Base-by-base conservation (phyloP, 1,140 invertebrate species). In the Scylla paramamosain region DNA sequence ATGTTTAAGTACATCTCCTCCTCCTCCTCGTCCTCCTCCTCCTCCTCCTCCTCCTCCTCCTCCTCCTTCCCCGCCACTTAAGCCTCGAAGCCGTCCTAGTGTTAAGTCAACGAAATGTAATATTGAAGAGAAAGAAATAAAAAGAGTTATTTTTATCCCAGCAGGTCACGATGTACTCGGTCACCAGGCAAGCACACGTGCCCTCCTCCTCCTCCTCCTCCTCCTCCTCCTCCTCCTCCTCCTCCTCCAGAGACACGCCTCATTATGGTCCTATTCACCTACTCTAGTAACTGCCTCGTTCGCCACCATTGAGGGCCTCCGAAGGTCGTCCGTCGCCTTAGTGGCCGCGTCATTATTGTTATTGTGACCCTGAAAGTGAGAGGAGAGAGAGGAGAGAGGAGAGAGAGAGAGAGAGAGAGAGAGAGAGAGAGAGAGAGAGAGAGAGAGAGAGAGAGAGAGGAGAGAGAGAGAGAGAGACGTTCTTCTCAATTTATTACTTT, bases 401-500 rank as follows among this genome's bases (percentile, higher is more conserved):
- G 39, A 87, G 4, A 8, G 86, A 87, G 29, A 29, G 86, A 84
- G 82, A 84, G 82, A 88, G 45, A 88, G 86, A 32, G 31, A 88
- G 86, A 39, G 86, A 25, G 86, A 31, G 86, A 32, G 45, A 88
- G 86, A 14, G 86, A 88, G 31, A 88, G 45, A 25, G 86, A 32
- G 86, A 88, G 31, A 88, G 31, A 39, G 86, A 88, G 86, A 88
- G 86, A 88, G 86, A 88, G 86, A 16, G n/a, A 32, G 31, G 86
- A 12, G 20, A 88, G 31, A 28, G n/a, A 84, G n/a, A 84, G n/a
- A 28, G 83, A 29, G 28, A 29, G 28, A 39, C 12, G 16, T 12
- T 12, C 10, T 59, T 59, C 52, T 59, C 16, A n/a, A n/a, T n/a
- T n/a, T n/a, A 77, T 59, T 59, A 12, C 52, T 14, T 59, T 14